These are phyloP conservation scores for Donacobius atricapilla DNA, from an alignment of 2,113 vertebrate species.

Conservation along the genomic window DNA sequence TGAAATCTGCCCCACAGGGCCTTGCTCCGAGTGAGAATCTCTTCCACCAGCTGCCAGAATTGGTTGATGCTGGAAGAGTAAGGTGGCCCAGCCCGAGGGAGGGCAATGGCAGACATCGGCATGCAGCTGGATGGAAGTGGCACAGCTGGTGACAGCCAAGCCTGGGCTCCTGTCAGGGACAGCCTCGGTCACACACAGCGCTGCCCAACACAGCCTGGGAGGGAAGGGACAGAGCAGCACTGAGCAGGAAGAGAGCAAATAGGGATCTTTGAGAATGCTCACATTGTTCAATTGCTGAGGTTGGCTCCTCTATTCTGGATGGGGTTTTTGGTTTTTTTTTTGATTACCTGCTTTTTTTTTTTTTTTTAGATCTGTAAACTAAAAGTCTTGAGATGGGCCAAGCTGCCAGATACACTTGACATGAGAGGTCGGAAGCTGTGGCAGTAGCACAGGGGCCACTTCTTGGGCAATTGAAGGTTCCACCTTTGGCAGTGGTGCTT, in stretches of 20 bases:
- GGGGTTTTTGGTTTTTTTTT: not conserved
- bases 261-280: not conserved
- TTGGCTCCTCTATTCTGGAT: not conserved
- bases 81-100: not conserved
- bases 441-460: accelerated
- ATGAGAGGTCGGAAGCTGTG: not conserved
- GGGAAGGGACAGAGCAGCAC: not conserved
- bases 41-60: not conserved
- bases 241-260: accelerated
- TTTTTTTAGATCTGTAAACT: not conserved
- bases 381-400: not conserved
- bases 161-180: not conserved
- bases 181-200: not conserved
- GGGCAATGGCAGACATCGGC: not conserved
- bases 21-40: not conserved
- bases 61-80: not conserved
- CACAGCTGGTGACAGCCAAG: not conserved
- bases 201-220: not conserved
- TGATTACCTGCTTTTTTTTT: not conserved
- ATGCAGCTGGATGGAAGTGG: accelerated
- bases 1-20: not conserved
- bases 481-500: not conserved
- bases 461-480: not conserved
- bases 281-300: accelerated
- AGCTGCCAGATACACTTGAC: not conserved